Conservation (phyloP, 2,113 vertebrate genomes). For the Eulacestoma nigropectus region DNA sequence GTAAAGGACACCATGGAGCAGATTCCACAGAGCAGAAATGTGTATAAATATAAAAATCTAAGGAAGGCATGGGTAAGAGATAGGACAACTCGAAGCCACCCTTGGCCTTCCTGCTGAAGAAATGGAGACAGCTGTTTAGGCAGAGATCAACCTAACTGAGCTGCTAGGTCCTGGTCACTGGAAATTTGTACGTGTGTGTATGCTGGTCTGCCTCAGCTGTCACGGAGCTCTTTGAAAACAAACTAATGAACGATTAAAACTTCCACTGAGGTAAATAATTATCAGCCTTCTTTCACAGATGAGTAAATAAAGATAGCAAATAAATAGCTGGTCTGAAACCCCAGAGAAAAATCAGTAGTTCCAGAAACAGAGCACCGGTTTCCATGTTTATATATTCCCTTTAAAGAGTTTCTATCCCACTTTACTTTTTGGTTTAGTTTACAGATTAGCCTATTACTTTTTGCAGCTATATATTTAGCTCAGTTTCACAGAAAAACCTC, state of each 20-base stretch:
- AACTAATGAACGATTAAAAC: not conserved
- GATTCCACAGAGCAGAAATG: fast-evolving
- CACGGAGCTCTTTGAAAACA: not conserved
- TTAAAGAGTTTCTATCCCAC: not conserved
- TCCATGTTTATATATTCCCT: not conserved
- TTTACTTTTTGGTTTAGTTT: not conserved
- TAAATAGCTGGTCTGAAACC: not conserved
- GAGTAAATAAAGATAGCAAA: not conserved
- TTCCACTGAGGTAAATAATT: not conserved
- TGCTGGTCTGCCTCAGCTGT: not conserved
- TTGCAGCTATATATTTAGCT: not conserved
- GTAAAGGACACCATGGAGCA: not conserved
- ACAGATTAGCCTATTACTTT: not conserved
- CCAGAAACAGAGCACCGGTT: not conserved
- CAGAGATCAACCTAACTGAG: not conserved
- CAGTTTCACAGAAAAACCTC: not conserved
- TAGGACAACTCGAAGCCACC: not conserved
- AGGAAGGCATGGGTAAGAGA: not conserved
- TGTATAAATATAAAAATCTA: not conserved
- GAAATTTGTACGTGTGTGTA: not conserved
- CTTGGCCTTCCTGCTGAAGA: not conserved
- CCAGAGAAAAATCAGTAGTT: not conserved
- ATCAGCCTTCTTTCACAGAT: not conserved
- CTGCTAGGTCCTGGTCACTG: not conserved
- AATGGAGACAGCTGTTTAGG: not conserved